Evolutionary conservation across 1,140 invertebrate species (phyloP), one percentile per base, ranked within the genome.

Genomic region (Scaptodrosophila lebanonensis): DNA sequence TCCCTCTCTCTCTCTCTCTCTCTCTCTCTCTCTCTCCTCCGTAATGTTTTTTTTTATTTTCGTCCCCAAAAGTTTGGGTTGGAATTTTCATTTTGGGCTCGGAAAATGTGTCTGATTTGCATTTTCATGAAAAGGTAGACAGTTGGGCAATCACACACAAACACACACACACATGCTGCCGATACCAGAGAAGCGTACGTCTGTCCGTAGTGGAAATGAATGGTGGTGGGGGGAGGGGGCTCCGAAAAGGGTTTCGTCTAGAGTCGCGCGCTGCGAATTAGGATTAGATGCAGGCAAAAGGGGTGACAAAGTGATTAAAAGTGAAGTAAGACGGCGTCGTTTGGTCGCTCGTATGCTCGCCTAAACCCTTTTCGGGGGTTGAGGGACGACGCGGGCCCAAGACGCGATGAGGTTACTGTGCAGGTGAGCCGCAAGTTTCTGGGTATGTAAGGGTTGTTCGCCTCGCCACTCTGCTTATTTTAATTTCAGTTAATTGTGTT

Each of bases 401-500:
- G 70, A 82, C 75, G 66, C 47, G 49, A 15, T 32, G 17, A 49
- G 30, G 50, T 16, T 54, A 39, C 22, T n/a, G 40, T 61, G 44
- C 69, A 77, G 73, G 73, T 77, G 56, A 73, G n/a, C n/a, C n/a
- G n/a, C n/a, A 77, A 35, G n/a, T 53, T 30, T 35, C 39, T 29
- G 59, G 49, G 32, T 42, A 25, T 18, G 13, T 54, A 66, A 66
- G 68, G 75, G 73, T 82, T 73, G 75, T 53, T 82, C 51, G 18
- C 27, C 11, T 44, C 48, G 57, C 54, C 48, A 54, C 70, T 57
- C 50, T 67, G 65, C 69, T 60, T 82, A 75, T 72, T 82, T 82
- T 82, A 82, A 82, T 82, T 82, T 82, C 62, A 82, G 75, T 82
- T 82, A 82, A 82, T 82, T 82, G 70, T 82, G 76, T 66, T 79